phyloP scores from a whole-genome alignment of 53 echinoderm and acorn worm species.

The Hippasteria phrygiana region DNA sequence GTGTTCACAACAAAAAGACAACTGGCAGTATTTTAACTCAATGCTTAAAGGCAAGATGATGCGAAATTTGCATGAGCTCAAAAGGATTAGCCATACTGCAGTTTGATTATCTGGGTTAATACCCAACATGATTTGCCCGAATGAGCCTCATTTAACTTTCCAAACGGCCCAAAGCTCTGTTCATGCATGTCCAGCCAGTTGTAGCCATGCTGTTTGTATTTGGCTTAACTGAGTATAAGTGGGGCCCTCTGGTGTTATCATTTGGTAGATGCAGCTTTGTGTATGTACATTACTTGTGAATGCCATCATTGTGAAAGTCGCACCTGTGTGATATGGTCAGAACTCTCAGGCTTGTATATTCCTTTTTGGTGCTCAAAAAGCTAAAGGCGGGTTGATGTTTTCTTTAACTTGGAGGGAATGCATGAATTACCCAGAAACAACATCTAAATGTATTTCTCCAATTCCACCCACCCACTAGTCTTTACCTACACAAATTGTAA shows the following conservation, averaged over 20 bases:
- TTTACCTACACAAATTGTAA: neutral
- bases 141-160: neutral
- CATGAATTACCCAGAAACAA: neutral
- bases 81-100: neutral
- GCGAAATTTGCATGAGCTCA: too few species aligned
- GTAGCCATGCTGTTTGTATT: neutral
- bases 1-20: too few species aligned
- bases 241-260: neutral
- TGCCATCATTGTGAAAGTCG: too few species aligned
- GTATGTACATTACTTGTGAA: neutral
- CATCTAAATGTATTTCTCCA: neutral
- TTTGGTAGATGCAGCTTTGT: neutral
- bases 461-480: neutral
- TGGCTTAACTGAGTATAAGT: neutral
- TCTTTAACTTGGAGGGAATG: neutral
- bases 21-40: too few species aligned
- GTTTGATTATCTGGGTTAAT: neutral
- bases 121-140: neutral
- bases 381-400: too few species aligned
- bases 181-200: neutral
- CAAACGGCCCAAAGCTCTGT: neutral
- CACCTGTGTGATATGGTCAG: too few species aligned
- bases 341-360: too few species aligned
- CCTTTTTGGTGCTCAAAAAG: too few species aligned
- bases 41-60: too few species aligned